Evolutionary conservation across 2,797 vertebrate genomes (phyloP), one percentile per base, ranked within the genome.

Genomic region (Pogoniulus pusillus): DNA sequence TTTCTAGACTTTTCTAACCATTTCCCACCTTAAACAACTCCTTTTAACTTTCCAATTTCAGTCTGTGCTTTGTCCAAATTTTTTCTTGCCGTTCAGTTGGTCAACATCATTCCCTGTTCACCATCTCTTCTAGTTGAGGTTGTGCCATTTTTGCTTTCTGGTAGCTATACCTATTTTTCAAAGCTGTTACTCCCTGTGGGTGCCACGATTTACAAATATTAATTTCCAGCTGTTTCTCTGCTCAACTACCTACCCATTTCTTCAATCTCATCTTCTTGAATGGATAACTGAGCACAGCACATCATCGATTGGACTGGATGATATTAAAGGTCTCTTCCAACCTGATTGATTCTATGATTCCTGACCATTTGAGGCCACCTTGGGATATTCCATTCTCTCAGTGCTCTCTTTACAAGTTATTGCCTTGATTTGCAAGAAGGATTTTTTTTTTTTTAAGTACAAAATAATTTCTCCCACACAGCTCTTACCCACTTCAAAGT

Each of bases 151-250:
- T 82, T 58, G 12, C 39, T 63, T 83, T 74, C 34, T 54, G 23
- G 47, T 49, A 66, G 41, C 13, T n/a, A 47, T 7, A n/a, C 43
- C 2, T 12, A 17, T n/a, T n/a, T 32, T 45, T 41, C 17, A 7
- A 78, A 54, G 24, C 47, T 49, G 13, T 49, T 24, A 12, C 80
- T 90, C 82, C 73, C 47, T 5, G 59, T 55, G 60, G 32, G 30
- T 81, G 60, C 41, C 29, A 39, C 57, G 66, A 74, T 86, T 86
- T 89, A 74, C 82, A 91, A 65, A 37, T 81, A 76, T 71, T 92
- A 76, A 85, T 64, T 58, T 88, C 75, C 34, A 93, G 12, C n/a
- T 91, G 41, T 87, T 94, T 85, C 66, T 96, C 57, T 91, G 39
- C 78, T 92, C 92, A 57, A 93, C 81, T 70, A 68, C 77, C 82